Evolutionary conservation across 2,888 invertebrate genomes (phyloP).

Genomic region (Hypomecis atomaria): DNA sequence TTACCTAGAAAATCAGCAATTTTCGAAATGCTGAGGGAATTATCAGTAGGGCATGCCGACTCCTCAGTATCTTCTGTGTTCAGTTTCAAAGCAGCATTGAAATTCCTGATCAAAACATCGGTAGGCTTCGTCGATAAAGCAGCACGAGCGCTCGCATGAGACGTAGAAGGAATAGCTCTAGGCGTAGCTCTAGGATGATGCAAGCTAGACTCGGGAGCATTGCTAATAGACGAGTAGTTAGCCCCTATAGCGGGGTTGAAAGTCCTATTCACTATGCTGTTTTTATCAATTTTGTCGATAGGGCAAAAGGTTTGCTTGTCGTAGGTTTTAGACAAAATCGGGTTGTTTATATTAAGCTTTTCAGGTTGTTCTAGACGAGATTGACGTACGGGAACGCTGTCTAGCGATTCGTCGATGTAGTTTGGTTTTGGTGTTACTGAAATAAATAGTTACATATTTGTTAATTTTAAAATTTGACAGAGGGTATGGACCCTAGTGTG

Average conservation of each 20-base stretch:
- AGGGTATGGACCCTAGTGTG: too few relatives aligned
- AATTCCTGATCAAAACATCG: slow-evolving; percentile 61
- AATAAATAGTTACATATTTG: slow-evolving; percentile 14
- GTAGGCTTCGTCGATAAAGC: slow-evolving; percentile 50
- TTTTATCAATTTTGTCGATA: slow-evolving; percentile 13
- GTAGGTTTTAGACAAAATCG: slow-evolving; percentile 35
- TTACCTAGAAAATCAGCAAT: slow-evolving; percentile 76
- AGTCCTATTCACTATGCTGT: slow-evolving; percentile 11
- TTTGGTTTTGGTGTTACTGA: slow-evolving; percentile 52
- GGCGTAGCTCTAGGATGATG: slow-evolving; percentile 37
- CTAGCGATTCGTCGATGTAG: slow-evolving; percentile 65
- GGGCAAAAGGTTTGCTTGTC: slow-evolving; percentile 40
- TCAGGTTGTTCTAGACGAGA: slow-evolving; percentile 52
- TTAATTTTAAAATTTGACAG: too few relatives aligned
- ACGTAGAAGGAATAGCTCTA: slow-evolving; percentile 39
- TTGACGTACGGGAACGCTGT: slow-evolving; percentile 72
- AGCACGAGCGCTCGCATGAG: slow-evolving; percentile 41
- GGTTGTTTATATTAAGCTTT: slow-evolving; percentile 46
- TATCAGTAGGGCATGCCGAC: slow-evolving; percentile 48
- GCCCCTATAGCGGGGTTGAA: slow-evolving; percentile 1
- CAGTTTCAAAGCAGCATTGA: slow-evolving; percentile 58
- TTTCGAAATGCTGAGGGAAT: slow-evolving; percentile 73
- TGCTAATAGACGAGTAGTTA: slow-evolving; percentile 10
- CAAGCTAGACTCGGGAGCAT: slow-evolving; percentile 16
- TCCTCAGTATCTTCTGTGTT: slow-evolving; percentile 58